These are phyloP conservation scores for Scaptomyza tumidula DNA, from an alignment of 2,888 invertebrate species.

Conservation along the genomic window DNA sequence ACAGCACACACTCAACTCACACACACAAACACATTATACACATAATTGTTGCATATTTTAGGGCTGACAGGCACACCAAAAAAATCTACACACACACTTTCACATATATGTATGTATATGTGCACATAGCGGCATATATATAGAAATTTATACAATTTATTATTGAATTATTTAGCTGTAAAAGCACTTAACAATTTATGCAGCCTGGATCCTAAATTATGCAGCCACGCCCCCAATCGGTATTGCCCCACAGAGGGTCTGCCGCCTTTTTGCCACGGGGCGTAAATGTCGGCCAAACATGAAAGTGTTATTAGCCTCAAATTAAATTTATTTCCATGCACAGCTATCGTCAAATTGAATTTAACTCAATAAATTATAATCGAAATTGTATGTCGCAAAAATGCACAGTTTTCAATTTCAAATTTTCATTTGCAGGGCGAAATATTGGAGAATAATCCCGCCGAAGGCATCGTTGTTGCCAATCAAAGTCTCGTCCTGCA, in stretches of 20 bases:
- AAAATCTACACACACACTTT: slow-evolving; percentile 25
- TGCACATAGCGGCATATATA: slow-evolving; percentile 2
- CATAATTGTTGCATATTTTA: slow-evolving; percentile 77
- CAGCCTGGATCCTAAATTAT: slow-evolving; percentile 69
- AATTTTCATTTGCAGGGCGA: slow-evolving; percentile 86
- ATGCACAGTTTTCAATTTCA: slow-evolving; percentile 17
- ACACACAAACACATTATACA: background rate
- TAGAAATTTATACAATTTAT: slow-evolving; percentile 62
- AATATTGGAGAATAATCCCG: slow-evolving; percentile 91
- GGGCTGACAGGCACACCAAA: slow-evolving; percentile 39
- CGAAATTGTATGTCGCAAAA: slow-evolving; percentile 22
- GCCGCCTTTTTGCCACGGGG: slow-evolving; percentile 8
- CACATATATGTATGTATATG: background rate
- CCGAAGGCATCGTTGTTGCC: slow-evolving; percentile 92
- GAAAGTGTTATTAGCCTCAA: slow-evolving; percentile 79
- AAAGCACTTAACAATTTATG: slow-evolving; percentile 79
- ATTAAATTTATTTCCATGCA: slow-evolving; percentile 74
- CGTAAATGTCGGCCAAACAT: slow-evolving; percentile 44
- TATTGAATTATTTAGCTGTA: slow-evolving; percentile 74
- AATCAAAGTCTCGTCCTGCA: slow-evolving; percentile 96
- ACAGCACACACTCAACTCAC: slow-evolving; percentile 21
- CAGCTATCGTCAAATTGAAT: slow-evolving; percentile 72
- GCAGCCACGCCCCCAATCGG: slow-evolving; percentile 50
- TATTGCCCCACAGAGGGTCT: background rate
- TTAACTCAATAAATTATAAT: slow-evolving; percentile 73